These are phyloP conservation scores for Pedionomus torquatus DNA, from an alignment of 2,113 vertebrate genomes.

Conservation along the genomic window DNA sequence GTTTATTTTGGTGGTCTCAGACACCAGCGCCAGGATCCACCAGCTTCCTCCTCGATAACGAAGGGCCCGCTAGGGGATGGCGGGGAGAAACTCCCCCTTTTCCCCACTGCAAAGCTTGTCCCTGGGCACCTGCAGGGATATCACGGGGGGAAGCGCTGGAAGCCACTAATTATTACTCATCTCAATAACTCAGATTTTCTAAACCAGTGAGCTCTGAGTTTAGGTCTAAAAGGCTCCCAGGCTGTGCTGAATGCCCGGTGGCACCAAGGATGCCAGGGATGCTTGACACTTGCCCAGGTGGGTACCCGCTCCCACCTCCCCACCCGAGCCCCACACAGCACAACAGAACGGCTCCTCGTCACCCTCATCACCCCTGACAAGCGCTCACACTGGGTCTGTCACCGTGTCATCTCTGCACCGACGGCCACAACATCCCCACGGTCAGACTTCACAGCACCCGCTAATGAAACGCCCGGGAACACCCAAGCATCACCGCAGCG, in stretches of 20 bases:
- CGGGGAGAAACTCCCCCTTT: not conserved
- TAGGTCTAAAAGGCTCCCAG: not conserved
- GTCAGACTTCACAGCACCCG: not conserved
- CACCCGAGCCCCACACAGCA: not conserved
- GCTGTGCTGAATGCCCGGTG: accelerated
- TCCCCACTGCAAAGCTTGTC: not conserved
- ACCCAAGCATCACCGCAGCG: too few relatives aligned
- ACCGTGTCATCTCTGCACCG: accelerated
- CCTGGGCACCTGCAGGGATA: not conserved
- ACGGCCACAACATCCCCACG: accelerated
- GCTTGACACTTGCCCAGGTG: not conserved
- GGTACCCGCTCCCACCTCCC: not conserved
- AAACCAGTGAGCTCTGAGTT: not conserved
- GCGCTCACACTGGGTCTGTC: not conserved
- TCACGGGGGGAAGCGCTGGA: accelerated
- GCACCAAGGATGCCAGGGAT: accelerated
- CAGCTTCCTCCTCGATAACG: not conserved
- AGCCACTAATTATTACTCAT: not conserved
- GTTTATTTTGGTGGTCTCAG: not conserved
- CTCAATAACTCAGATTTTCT: not conserved
- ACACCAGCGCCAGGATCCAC: not conserved
- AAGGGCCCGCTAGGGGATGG: accelerated
- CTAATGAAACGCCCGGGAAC: not conserved
- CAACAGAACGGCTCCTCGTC: not conserved
- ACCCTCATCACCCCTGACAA: not conserved